phyloP scores from a whole-genome alignment of 2,113 vertebrate species.

The Delphinus delphis region DNA sequence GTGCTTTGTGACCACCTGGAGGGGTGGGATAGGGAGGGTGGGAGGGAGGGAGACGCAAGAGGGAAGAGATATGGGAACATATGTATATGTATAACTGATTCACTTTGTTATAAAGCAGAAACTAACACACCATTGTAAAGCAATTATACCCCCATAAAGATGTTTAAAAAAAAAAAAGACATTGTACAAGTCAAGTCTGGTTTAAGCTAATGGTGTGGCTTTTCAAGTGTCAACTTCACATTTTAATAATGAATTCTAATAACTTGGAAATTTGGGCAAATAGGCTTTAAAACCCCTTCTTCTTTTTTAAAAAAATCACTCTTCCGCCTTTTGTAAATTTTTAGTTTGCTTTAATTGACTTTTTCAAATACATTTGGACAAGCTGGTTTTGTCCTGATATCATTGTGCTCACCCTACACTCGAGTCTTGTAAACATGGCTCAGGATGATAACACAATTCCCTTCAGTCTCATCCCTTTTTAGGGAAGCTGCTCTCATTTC shows the following conservation, averaged over 20 bases:
- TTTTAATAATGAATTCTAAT: slow-evolving; percentile 36
- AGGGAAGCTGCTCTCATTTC: slow-evolving; percentile 33
- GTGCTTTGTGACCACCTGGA: too few species aligned
- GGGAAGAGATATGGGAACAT: too few species aligned
- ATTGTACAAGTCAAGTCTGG: not conserved
- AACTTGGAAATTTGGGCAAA: slow-evolving; percentile 1
- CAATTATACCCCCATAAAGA: too few species aligned
- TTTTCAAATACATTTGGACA: slow-evolving; percentile 44
- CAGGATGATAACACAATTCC: not conserved
- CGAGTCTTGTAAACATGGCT: slow-evolving; percentile 36
- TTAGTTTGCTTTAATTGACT: slow-evolving; percentile 25
- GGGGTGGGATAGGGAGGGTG: too few species aligned
- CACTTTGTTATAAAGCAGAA: too few species aligned
- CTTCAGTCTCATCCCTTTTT: slow-evolving; percentile 53
- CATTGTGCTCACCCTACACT: not conserved
- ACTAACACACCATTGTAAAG: too few species aligned
- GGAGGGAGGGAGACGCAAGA: too few species aligned
- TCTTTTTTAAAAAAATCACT: not conserved
- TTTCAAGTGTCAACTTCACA: not conserved
- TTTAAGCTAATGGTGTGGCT: not conserved
- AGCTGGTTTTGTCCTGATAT: not conserved
- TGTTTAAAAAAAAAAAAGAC: not conserved
- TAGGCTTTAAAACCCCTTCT: not conserved
- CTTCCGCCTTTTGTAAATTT: not conserved
- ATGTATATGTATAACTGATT: too few species aligned